Conservation (phyloP, 2,888 invertebrate genomes). For the Tortricodes alternella region DNA sequence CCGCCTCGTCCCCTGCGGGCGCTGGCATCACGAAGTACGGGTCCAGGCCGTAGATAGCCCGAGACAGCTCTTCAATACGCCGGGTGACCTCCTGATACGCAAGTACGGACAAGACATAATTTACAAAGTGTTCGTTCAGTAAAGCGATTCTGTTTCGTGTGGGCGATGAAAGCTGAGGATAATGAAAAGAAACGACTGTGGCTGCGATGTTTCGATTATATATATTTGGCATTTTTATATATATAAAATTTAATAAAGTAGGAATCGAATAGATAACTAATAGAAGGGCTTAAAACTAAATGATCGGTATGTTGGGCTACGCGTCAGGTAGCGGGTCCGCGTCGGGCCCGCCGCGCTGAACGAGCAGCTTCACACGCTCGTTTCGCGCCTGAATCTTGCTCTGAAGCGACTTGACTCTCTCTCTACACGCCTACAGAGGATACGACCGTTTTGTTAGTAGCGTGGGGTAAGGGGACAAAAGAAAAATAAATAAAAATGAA, state of each 20-base stretch:
- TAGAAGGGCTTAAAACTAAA: conserved; percentile 61
- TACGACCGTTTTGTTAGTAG: conserved; percentile 70
- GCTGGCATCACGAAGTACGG: conserved; percentile 85
- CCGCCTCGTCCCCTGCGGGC: conserved; percentile 87
- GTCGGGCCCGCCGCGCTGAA: conserved; percentile 94
- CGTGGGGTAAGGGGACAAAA: conserved; percentile 69
- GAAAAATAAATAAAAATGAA: conserved; percentile 67
- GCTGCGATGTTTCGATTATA: conserved; percentile 70
- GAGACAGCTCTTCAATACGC: conserved; percentile 88
- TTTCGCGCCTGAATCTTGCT: conserved; percentile 93
- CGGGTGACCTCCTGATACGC: conserved; percentile 87
- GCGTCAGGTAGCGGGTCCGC: conserved; percentile 87
- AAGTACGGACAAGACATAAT: conserved; percentile 80
- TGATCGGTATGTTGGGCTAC: conserved; percentile 61
- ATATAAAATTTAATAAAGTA: conserved; percentile 58
- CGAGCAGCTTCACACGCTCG: conserved; percentile 93
- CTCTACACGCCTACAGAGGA: conserved; percentile 89
- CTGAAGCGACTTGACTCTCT: conserved; percentile 92
- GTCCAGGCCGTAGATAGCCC: conserved; percentile 89
- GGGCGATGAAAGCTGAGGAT: conserved; percentile 49
- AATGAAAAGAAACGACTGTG: conserved; percentile 69
- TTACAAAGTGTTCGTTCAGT: conserved; percentile 65
- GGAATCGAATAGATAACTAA: conserved; percentile 61
- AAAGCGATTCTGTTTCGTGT: conserved; percentile 39
- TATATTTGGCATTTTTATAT: conserved; percentile 60